phyloP scores from a whole-genome alignment of 2,113 vertebrate species.

The Anguilla rostrata region DNA sequence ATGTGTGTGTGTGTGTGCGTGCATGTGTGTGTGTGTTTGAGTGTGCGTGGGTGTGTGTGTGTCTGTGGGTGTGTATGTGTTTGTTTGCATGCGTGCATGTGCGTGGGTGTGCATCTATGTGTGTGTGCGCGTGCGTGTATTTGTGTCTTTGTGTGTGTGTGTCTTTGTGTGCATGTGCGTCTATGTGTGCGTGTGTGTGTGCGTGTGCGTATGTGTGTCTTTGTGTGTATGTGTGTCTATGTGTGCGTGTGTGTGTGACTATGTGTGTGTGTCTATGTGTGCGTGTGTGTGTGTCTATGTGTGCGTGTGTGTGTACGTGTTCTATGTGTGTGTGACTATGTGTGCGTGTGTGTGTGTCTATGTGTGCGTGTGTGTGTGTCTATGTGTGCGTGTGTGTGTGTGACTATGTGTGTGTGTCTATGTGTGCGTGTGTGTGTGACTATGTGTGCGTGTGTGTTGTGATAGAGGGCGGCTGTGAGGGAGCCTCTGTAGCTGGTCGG shows the following conservation, averaged over 20 bases:
- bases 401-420: constrained; percentile 26
- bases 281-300: not conserved
- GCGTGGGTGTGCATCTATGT: too few species aligned
- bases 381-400: constrained; percentile 9
- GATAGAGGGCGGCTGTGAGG: constrained; percentile 32
- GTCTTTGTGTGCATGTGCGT: too few species aligned
- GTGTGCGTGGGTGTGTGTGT: constrained; percentile 7
- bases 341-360: constrained; percentile 11
- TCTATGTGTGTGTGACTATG: not conserved
- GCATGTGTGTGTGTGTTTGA: not conserved
- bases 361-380: too few species aligned
- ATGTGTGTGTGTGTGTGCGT: constrained; percentile 12
- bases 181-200: too few species aligned
- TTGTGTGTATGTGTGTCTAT: too few species aligned
- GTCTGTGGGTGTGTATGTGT: not conserved
- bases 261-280: too few species aligned
- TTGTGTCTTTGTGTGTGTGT: too few species aligned
- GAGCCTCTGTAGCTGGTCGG: not conserved
- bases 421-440: constrained; percentile 7
- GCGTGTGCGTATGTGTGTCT: too few species aligned
- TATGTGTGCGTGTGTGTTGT: constrained; percentile 2
- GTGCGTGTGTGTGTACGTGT: constrained; percentile 9
- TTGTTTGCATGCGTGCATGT: too few species aligned
- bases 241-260: too few species aligned
- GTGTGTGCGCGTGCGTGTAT: too few species aligned